A percentile compares a stretch with the other conserved stretches of the same genome.
phyloP scores from a whole-genome alignment of 2,113 vertebrate genomes.

The Globicephala melas region DNA sequence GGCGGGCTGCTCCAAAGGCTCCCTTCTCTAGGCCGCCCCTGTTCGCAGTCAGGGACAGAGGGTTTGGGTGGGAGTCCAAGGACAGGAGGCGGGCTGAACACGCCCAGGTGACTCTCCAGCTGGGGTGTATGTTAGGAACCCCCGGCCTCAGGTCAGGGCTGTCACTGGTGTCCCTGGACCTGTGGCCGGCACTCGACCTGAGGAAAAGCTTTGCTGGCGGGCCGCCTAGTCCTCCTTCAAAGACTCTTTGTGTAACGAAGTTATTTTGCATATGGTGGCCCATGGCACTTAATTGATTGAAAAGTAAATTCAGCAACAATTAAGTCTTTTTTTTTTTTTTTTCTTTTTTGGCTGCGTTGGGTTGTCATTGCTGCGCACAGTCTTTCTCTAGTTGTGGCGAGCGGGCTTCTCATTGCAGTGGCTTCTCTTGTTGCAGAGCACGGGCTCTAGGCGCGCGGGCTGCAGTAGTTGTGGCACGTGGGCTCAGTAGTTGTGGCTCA shows the following conservation, averaged over 20 bases:
- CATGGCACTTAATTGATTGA: background rate
- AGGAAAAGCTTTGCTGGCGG: background rate
- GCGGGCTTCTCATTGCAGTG: no score
- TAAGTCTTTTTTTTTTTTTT: background rate
- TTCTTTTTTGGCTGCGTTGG: no score
- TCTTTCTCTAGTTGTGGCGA: no score
- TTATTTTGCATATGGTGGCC: background rate
- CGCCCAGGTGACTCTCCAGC: background rate
- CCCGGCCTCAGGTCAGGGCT: background rate
- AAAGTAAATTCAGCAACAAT: background rate
- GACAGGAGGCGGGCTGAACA: background rate
- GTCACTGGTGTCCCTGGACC: background rate
- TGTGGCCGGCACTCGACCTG: accelerated
- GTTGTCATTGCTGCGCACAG: no score
- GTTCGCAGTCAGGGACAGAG: background rate
- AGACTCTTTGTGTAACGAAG: background rate
- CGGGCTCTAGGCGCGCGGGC: accelerated
- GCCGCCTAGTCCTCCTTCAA: background rate
- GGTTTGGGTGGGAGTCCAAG: background rate
- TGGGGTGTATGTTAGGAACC: background rate
- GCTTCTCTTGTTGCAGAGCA: no score
- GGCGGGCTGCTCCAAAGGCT: background rate
- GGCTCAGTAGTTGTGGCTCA: no score
- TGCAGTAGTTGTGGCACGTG: no score
- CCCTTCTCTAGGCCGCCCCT: background rate